These are phyloP conservation scores for Philotrypesis tridentata DNA, from an alignment of 1,140 invertebrate genomes.

Conservation along the genomic window DNA sequence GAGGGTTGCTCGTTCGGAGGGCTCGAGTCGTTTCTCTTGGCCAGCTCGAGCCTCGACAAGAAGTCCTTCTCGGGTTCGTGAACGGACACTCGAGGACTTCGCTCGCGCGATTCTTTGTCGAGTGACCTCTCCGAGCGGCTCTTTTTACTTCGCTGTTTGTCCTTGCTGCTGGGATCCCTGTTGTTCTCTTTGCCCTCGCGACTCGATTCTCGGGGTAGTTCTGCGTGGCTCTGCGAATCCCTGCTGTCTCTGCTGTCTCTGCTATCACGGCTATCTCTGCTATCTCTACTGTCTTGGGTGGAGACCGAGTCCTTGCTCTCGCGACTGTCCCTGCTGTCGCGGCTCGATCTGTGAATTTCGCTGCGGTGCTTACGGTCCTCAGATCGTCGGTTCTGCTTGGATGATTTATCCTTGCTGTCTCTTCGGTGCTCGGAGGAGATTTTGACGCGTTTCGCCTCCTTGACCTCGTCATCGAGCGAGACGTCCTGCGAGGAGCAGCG, in stretches of 20 bases:
- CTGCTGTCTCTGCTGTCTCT: conserved; percentile 55
- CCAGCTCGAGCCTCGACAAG: conserved; percentile 77
- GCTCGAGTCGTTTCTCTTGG: conserved; percentile 63
- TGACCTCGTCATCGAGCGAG: conserved; percentile 69
- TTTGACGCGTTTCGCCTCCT: conserved; percentile 79
- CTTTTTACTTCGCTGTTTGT: conserved; percentile 67
- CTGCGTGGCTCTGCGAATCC: conserved; percentile 51
- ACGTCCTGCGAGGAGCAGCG: conserved; percentile 86
- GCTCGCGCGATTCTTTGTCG: conserved; percentile 66
- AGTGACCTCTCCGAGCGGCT: conserved; percentile 59
- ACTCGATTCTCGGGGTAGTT: conserved; percentile 60
- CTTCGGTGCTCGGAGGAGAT: conserved; percentile 77
- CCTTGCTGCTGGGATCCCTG: conserved; percentile 59
- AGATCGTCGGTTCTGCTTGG: conserved; percentile 68
- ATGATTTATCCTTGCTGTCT: conserved; percentile 80
- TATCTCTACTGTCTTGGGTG: conserved; percentile 57
- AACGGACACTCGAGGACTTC: conserved; percentile 66
- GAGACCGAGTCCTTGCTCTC: conserved; percentile 65
- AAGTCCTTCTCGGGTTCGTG: conserved; percentile 78
- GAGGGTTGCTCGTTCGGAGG: conserved; percentile 60
- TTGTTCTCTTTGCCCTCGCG: conserved; percentile 68
- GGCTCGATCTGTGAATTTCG: conserved; percentile 67
- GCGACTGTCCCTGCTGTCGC: conserved; percentile 67
- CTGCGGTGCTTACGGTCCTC: conserved; percentile 71
- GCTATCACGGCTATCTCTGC: conserved; percentile 56